Base-by-base conservation (phyloP, 2,888 invertebrate genomes). In the Muscina levida region DNA sequence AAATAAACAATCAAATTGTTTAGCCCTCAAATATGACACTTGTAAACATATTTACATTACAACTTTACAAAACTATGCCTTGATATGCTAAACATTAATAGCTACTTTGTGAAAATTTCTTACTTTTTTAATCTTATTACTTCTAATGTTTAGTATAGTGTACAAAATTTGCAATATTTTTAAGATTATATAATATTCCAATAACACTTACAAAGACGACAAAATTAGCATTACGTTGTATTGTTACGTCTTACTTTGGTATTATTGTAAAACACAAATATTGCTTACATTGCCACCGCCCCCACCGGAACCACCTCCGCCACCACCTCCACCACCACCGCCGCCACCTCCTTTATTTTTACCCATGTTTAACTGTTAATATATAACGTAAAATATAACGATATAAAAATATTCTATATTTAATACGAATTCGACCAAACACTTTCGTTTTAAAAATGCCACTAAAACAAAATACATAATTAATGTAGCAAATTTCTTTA, bases 211-310 rank as follows among this genome's bases (percentile, higher is more conserved):
- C 77, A 37, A 71, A 74, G 6, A 57, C 65, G 15, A 44, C 6
- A 26, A 22, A n/a, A 37, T 70, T 22, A 11, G 46, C 51, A 51
- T 10, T 51, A 51, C 10, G 24, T 13, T 24, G 24, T 2, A 53
- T 26, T 19, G 22, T 48, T 71, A 62, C 22, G n/a, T 22, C 31
- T 59, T 57, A 13, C n/a, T 57, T 59, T 57, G 53, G 31, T 59
- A 62, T 68, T 73, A 76, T 86, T 88, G 88, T 86, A 88, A 87
- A 89, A 88, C 86, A 89, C 87, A 88, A 85, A 87, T 87, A 85
- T 88, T 89, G 87, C 88, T 88, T 88, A 88, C 88, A 88, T 88
- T 89, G 73, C 85, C 87, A 77, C 88, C 88, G 0, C 89, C 87
- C 2, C 86, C 85, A 5, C 84, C 84, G 0, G 85, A 85, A 8